phyloP scores from a whole-genome alignment of 2,113 vertebrate species.

The Euleptes europaea region DNA sequence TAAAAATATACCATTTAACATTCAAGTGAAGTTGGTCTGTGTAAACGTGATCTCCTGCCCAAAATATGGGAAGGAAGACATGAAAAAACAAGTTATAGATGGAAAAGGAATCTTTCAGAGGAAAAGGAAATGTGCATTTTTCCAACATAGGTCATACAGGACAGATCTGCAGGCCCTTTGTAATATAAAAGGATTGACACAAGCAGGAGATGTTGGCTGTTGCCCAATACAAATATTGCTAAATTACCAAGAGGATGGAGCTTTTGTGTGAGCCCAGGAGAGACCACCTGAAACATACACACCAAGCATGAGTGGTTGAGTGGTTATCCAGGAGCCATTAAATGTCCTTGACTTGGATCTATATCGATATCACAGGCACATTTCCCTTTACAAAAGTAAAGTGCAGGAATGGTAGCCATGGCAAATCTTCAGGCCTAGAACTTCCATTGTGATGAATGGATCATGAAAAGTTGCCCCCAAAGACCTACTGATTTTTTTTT shows the following conservation, averaged over 20 bases:
- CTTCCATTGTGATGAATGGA: fast-evolving
- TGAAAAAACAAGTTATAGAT: slow-evolving; percentile 64
- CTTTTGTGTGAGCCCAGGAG: slow-evolving; percentile 4
- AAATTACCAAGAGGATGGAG: slow-evolving; percentile 25
- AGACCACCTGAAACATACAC: not conserved
- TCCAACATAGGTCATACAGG: slow-evolving; percentile 59
- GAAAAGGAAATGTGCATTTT: slow-evolving; percentile 62
- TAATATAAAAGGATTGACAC: slow-evolving; percentile 39
- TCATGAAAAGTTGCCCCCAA: not conserved
- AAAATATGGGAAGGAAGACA: slow-evolving; percentile 39
- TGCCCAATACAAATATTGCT: slow-evolving; percentile 58
- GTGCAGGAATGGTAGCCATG: not conserved
- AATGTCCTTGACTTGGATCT: not conserved
- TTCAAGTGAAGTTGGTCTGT: not conserved
- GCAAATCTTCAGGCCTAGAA: fast-evolving
- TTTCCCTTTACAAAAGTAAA: not conserved
- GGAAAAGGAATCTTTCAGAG: slow-evolving; percentile 47
- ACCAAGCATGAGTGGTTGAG: not conserved
- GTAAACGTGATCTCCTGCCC: slow-evolving; percentile 58
- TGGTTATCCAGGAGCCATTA: not conserved
- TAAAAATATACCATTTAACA: not conserved
- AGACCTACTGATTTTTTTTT: not conserved
- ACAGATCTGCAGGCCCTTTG: slow-evolving; percentile 45
- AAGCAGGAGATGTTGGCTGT: slow-evolving; percentile 37
- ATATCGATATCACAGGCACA: fast-evolving